Base-by-base conservation (phyloP, 2,113 vertebrate species). In the Zootoca vivipara region DNA sequence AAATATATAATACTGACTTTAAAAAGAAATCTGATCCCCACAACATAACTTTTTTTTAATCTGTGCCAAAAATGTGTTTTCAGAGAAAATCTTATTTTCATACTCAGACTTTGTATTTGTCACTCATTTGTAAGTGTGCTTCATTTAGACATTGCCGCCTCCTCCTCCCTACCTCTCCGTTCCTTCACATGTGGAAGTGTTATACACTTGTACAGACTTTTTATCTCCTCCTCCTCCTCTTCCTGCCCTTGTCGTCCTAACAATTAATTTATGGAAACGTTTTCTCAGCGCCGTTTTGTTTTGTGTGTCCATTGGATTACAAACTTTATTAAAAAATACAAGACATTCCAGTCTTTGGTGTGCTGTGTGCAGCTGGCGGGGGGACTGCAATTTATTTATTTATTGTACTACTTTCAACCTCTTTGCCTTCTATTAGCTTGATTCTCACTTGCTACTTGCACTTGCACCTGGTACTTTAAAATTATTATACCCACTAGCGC, bases 31-130 rank as follows among this genome's bases (percentile, higher is more conserved):
- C 94, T 93, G 93, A 95, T 96, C 96, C 96, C 95, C 93, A 96
- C 94, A 92, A 95, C 97, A 97, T 97, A 96, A 96, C 97, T 98
- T 98, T 97, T 97, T 97, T 97, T 97, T 96, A 98, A 98, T 98
- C 97, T 98, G 98, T 99, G 98, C 98, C 99, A 99, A 99, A 80
- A 98, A 98, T 93, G 96, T 98, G 96, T 98, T 98, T 98, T 98
- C 97, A 97, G 97, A 98, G 96, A 96, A 96, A 97, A 98, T 98
- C 97, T 98, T 99, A 98, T 99, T 99, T 99, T 99, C 98, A 98
- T 98, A 98, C 97, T 98, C 98, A 96, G 97, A 99, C 97, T 99
- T 99, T 98, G 98, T 99, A 98, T 98, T 77, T 89, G 98, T 97
- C 97, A 96, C 96, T 97, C 97, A 97, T 97, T 97, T 96, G 97